A percentile compares a stretch with the other conserved stretches of the same genome.
Evolutionary conservation across 2,888 invertebrate species (phyloP).

Genomic region (Leucozona laternaria): DNA sequence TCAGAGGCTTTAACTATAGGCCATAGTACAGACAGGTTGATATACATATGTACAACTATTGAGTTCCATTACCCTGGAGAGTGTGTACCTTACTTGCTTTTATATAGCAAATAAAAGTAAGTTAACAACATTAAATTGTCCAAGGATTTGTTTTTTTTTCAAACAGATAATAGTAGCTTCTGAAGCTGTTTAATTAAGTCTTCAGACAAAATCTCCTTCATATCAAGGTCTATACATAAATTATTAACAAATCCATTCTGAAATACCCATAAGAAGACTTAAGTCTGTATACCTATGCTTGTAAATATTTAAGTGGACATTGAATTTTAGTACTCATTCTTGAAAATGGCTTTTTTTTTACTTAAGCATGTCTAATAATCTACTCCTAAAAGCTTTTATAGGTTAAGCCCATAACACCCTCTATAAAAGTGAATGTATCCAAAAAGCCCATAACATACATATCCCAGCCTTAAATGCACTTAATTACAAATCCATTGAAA

Average conservation of each 20-base stretch:
- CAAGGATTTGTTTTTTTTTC: background rate
- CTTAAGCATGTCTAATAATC: background rate
- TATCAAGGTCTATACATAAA: background rate
- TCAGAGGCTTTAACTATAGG: no score
- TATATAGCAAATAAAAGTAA: no score
- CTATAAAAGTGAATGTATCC: slow-evolving; percentile 11
- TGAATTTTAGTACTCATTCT: background rate
- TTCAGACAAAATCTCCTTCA: no score
- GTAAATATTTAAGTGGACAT: background rate
- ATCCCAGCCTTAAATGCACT: slow-evolving; percentile 69
- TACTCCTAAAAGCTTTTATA: background rate
- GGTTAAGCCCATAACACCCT: slow-evolving; percentile 9
- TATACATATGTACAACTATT: no score
- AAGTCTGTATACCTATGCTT: background rate
- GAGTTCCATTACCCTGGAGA: no score
- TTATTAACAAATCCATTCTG: background rate
- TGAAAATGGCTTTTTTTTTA: background rate
- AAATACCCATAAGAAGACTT: background rate
- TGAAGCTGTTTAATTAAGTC: background rate
- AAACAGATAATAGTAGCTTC: background rate
- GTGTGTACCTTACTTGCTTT: no score
- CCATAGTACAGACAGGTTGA: no score
- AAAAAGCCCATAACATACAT: slow-evolving; percentile 8
- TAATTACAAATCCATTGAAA: slow-evolving; percentile 71
- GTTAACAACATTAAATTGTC: no score